These are phyloP conservation scores for Callorhinus ursinus DNA, from an alignment of 2,113 vertebrate genomes.

Conservation along the genomic window DNA sequence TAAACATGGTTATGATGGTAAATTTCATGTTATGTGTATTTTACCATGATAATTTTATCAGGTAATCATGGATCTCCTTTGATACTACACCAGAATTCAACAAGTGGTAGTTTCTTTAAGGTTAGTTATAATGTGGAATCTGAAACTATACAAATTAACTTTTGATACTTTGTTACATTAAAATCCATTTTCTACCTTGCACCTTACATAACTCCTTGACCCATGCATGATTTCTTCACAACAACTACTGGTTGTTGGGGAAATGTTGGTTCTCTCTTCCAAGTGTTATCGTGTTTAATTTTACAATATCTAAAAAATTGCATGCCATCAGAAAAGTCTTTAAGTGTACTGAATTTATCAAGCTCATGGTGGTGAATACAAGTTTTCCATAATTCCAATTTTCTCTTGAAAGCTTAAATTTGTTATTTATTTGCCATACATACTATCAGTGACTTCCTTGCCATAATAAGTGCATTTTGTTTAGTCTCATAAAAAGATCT, in stretches of 20 bases:
- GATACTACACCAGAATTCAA: background rate
- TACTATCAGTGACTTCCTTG: background rate
- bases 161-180: background rate
- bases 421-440: background rate
- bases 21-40: background rate
- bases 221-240: background rate
- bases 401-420: slow-evolving; percentile 49
- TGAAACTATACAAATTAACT: background rate
- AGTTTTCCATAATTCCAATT: slow-evolving; percentile 18
- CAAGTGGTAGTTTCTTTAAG: background rate
- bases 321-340: background rate
- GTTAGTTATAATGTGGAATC: background rate
- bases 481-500: background rate
- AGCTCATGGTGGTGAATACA: background rate
- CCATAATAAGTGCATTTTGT: background rate
- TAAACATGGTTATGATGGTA: background rate
- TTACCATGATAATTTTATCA: background rate
- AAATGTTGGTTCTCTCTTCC: background rate
- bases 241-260: background rate
- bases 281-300: background rate
- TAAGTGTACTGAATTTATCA: background rate
- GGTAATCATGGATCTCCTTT: background rate
- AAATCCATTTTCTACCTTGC: background rate
- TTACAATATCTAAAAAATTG: background rate
- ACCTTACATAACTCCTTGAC: background rate